A percentile compares a stretch with the other conserved stretches of the same genome.
These are phyloP conservation scores for Rachycentron canadum DNA, from an alignment of 2,797 vertebrate species.

Conservation along the genomic window DNA sequence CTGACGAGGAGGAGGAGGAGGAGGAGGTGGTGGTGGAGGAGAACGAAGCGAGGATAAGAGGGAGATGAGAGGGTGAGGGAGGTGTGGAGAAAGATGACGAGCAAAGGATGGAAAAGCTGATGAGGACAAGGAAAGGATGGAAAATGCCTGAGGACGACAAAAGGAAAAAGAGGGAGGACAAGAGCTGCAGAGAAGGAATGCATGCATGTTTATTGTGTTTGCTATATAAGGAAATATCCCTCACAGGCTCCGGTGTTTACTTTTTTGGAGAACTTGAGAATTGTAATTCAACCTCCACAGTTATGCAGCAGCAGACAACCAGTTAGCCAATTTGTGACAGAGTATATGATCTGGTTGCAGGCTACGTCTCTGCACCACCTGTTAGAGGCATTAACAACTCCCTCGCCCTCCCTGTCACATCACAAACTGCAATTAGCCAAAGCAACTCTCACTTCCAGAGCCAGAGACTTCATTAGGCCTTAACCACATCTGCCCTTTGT, in stretches of 20 bases:
- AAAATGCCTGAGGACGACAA: neutral
- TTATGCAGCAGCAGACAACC: neutral
- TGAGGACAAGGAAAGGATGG: neutral
- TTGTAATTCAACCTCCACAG: conserved; percentile 12
- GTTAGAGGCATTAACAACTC: conserved; percentile 33
- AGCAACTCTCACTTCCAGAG: conserved; percentile 11
- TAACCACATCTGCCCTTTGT: conserved; percentile 1
- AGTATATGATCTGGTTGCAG: conserved; percentile 20
- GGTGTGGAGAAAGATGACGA: neutral
- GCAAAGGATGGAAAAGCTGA: conserved; percentile 24
- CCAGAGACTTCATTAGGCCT: conserved; percentile 19
- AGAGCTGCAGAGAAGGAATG: conserved; percentile 61
- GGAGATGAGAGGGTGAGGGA: conserved; percentile 17
- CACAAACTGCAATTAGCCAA: conserved; percentile 9
- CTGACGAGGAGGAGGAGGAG: conserved; percentile 34
- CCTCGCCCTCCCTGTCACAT: neutral
- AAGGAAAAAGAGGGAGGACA: conserved; percentile 5
- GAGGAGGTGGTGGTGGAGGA: neutral
- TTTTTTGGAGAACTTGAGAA: conserved; percentile 41
- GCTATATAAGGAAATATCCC: conserved; percentile 67
- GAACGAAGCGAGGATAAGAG: conserved; percentile 22
- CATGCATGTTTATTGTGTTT: conserved; percentile 65
- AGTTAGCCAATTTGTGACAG: conserved; percentile 17
- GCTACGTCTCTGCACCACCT: conserved; percentile 39
- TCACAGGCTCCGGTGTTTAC: conserved; percentile 37